These are phyloP conservation scores for Montifringilla adamsi DNA, from an alignment of 2,113 vertebrate species.

Conservation along the genomic window DNA sequence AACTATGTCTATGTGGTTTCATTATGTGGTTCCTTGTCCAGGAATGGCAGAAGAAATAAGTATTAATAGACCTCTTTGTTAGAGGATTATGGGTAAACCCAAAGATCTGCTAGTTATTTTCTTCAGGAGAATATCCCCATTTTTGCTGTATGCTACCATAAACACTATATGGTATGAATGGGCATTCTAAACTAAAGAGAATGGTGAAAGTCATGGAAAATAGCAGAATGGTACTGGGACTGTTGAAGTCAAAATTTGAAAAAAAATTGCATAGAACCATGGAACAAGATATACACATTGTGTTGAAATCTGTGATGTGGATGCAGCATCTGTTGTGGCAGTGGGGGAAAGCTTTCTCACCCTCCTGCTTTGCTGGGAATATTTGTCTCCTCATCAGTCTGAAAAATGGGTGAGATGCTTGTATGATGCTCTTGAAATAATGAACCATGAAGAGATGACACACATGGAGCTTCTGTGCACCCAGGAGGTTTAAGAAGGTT, in stretches of 20 bases:
- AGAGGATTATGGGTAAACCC: neutral
- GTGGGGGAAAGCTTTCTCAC: neutral
- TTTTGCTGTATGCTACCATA: neutral
- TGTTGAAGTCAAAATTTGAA: neutral
- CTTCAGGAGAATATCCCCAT: neutral
- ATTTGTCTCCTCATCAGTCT: neutral
- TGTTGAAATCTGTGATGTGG: neutral
- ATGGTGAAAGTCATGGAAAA: neutral
- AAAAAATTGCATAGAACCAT: neutral
- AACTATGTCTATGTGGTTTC: neutral
- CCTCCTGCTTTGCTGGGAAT: neutral
- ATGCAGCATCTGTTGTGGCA: neutral
- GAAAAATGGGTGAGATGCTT: neutral
- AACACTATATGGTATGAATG: neutral
- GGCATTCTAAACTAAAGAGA: neutral
- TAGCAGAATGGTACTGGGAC: neutral
- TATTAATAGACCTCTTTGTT: neutral
- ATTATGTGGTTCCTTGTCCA: neutral
- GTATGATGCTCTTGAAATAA: neutral
- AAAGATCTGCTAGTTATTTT: neutral
- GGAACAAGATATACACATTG: fast-evolving
- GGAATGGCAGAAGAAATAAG: neutral
- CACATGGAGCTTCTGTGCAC: neutral
- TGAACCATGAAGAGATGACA: neutral
- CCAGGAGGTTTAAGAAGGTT: neutral